Conservation (phyloP, 2,888 invertebrate species). For the Agapetus fuscipes region DNA sequence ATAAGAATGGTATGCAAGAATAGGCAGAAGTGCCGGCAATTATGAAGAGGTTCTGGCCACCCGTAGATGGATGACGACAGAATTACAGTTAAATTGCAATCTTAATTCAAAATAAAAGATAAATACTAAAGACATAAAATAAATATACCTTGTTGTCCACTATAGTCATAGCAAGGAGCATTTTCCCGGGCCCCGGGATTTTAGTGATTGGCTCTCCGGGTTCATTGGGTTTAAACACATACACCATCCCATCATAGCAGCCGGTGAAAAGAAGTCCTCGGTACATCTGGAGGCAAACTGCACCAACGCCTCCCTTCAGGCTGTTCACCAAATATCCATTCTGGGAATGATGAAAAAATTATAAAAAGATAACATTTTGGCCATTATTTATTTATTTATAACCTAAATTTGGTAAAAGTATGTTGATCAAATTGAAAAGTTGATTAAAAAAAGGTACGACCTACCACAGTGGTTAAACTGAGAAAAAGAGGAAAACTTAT, state of each 20-base stretch:
- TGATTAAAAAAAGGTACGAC: too few relatives aligned
- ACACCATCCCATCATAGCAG: conserved; percentile 71
- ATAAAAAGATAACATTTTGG: too few relatives aligned
- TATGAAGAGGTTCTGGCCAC: too few relatives aligned
- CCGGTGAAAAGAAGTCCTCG: conserved; percentile 58
- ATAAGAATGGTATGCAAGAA: too few relatives aligned
- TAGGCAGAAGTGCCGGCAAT: too few relatives aligned
- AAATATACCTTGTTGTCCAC: conserved; percentile 53
- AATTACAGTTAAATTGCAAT: conserved; percentile 2
- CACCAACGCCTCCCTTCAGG: conserved; percentile 58
- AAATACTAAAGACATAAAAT: too few relatives aligned
- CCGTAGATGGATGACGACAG: conserved; percentile 4
- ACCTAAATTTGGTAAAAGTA: too few relatives aligned
- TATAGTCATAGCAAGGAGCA: conserved; percentile 62
- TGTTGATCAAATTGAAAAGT: too few relatives aligned
- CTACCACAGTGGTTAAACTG: too few relatives aligned
- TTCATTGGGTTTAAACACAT: conserved; percentile 52
- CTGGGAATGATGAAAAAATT: conserved; percentile 32
- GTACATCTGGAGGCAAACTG: conserved; percentile 58
- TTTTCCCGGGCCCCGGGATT: conserved; percentile 59
- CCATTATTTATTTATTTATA: too few relatives aligned
- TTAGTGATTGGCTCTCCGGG: conserved; percentile 46
- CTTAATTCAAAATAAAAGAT: neutral
- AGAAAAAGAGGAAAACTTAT: too few relatives aligned
- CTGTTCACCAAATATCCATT: conserved; percentile 52